phyloP scores from a whole-genome alignment of 2,888 invertebrate species.

The Leptopterna dolabrata region DNA sequence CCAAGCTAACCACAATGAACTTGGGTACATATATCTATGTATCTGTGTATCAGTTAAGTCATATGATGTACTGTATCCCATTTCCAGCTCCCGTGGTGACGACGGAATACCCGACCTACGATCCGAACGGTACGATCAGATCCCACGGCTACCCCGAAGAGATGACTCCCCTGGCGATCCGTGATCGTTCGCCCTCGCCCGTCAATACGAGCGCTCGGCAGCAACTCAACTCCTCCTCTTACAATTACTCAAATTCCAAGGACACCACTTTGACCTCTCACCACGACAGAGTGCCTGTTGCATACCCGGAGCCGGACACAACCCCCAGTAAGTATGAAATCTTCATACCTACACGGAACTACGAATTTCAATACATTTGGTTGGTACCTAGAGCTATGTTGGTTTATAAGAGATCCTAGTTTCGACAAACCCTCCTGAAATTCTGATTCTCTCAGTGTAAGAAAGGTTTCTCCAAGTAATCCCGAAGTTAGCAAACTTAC shows the following conservation, averaged over 20 bases:
- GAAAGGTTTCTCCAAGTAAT: too few species aligned
- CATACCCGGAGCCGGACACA: conserved; percentile 24
- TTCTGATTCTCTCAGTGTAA: too few species aligned
- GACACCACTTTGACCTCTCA: conserved; percentile 12
- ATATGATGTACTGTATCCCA: not conserved
- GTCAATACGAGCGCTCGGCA: conserved; percentile 2
- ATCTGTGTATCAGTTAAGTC: too few species aligned
- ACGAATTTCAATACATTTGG: too few species aligned
- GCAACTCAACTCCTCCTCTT: conserved; percentile 16
- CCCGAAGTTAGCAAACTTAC: too few species aligned
- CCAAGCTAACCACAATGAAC: too few species aligned
- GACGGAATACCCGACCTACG: conserved; percentile 30
- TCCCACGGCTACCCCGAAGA: conserved; percentile 13
- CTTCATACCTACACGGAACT: too few species aligned
- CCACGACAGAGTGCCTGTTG: conserved; percentile 13
- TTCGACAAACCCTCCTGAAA: too few species aligned
- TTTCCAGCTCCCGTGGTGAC: conserved; percentile 42
- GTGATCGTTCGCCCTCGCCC: conserved; percentile 60
- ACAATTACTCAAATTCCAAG: conserved; percentile 18
- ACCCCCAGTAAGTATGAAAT: conserved; percentile 25
- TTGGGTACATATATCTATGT: too few species aligned
- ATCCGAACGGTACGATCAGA: not conserved
- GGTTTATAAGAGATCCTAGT: too few species aligned
- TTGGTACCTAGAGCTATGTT: too few species aligned
- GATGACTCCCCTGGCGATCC: conserved; percentile 7